Evolutionary conservation across 2,113 vertebrate species (phyloP).

Genomic region (Steatornis caripensis): DNA sequence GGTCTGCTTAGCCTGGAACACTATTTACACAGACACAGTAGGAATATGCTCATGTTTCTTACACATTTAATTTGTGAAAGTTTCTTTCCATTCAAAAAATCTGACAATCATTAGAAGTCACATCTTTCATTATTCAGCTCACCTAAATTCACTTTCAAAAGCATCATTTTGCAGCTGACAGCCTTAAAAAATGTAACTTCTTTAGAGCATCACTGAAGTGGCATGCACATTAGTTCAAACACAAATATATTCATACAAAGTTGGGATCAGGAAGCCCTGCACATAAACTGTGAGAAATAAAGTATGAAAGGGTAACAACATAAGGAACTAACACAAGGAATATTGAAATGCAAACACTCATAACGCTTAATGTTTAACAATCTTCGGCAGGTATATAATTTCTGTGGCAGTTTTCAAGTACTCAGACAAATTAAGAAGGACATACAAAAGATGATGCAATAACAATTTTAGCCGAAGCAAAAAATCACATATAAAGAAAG

Average conservation of each 20-base stretch:
- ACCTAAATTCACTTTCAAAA: not conserved
- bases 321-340: not conserved
- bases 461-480: not conserved
- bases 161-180: not conserved
- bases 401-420: not conserved
- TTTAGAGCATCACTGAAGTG: not conserved
- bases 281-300: not conserved
- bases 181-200: not conserved
- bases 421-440: not conserved
- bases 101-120: not conserved
- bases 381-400: not conserved
- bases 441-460: not conserved
- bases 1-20: not conserved
- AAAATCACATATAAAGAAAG: not conserved
- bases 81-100: not conserved
- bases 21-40: not conserved
- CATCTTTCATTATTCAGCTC: not conserved
- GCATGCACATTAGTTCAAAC: not conserved
- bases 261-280: not conserved
- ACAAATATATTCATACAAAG: not conserved
- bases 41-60: not conserved
- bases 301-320: not conserved
- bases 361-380: too few relatives aligned
- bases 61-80: not conserved
- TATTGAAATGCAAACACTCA: too few relatives aligned